phyloP scores from a whole-genome alignment of 2,113 vertebrate species.

The Catharus minimus region DNA sequence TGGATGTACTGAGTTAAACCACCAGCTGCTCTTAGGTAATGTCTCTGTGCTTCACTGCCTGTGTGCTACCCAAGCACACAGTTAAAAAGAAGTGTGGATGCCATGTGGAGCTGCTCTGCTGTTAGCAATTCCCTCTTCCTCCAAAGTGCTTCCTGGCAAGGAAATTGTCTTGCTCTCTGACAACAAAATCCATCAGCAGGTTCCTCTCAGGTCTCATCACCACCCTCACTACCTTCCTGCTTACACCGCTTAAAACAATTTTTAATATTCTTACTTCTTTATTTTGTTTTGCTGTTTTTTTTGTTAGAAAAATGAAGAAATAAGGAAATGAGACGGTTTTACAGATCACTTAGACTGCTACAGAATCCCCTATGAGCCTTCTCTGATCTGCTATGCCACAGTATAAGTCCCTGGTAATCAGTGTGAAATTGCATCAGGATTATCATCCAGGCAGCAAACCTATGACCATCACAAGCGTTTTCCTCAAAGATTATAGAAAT shows the following conservation, averaged over 20 bases:
- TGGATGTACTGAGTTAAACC: not conserved
- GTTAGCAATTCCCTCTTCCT: not conserved
- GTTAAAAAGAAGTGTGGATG: not conserved
- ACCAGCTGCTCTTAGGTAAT: not conserved
- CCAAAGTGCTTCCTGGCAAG: not conserved
- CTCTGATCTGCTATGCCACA: not conserved
- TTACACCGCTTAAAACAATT: not conserved
- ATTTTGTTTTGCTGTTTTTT: not conserved
- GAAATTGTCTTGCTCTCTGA: not conserved
- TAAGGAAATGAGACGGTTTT: not conserved
- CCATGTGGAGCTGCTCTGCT: not conserved
- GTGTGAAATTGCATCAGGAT: not conserved
- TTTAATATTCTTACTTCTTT: not conserved
- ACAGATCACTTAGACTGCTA: not conserved
- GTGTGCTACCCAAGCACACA: not conserved
- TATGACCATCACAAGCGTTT: not conserved
- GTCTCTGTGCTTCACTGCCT: not conserved
- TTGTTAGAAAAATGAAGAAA: not conserved
- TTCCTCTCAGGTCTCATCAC: not conserved
- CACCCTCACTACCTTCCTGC: not conserved
- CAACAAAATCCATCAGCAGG: not conserved
- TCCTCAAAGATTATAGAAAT: not conserved
- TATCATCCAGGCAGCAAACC: not conserved
- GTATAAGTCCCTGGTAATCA: not conserved
- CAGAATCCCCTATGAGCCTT: not conserved